These are phyloP conservation scores for Lepidotrigona ventralis DNA, from an alignment of 1,140 invertebrate species.

Conservation along the genomic window DNA sequence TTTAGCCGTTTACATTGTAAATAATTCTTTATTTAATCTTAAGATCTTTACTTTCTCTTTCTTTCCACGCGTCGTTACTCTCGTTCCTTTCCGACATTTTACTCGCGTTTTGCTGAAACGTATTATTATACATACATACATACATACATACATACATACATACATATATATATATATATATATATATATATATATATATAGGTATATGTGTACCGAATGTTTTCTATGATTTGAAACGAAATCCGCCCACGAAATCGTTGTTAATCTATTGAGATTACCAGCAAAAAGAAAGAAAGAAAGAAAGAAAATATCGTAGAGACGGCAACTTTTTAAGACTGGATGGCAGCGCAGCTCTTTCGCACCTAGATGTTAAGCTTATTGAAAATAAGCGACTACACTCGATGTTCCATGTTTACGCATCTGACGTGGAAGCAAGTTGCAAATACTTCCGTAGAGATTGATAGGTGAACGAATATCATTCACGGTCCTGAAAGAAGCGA, in stretches of 20 bases:
- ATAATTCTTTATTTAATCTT: conserved; percentile 45
- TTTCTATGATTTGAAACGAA: conserved; percentile 33
- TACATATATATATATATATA: no score
- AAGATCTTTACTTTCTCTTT: conserved; percentile 3
- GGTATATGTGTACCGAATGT: background rate
- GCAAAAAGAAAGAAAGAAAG: background rate
- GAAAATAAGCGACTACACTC: conserved; percentile 36
- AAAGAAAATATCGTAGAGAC: background rate
- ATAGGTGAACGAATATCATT: background rate
- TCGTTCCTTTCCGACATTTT: background rate
- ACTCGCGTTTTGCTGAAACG: background rate
- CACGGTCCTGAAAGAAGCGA: conserved; percentile 7
- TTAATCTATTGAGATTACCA: conserved; percentile 23
- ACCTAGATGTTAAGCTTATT: conserved; percentile 40
- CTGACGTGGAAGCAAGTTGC: background rate
- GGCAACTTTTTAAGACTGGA: conserved; percentile 34
- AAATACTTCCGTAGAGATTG: background rate
- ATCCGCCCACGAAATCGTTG: conserved; percentile 41
- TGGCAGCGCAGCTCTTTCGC: conserved; percentile 34
- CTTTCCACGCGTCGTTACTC: background rate
- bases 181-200: no score
- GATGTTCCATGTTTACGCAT: conserved; percentile 19
- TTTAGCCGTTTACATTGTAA: conserved; percentile 46
- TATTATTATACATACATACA: no score
- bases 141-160: no score